Percentiles rank a stretch among this genome's conserved stretches.
Conservation (phyloP, 2,888 invertebrate genomes). For the Eristalinus sepulchralis region DNA sequence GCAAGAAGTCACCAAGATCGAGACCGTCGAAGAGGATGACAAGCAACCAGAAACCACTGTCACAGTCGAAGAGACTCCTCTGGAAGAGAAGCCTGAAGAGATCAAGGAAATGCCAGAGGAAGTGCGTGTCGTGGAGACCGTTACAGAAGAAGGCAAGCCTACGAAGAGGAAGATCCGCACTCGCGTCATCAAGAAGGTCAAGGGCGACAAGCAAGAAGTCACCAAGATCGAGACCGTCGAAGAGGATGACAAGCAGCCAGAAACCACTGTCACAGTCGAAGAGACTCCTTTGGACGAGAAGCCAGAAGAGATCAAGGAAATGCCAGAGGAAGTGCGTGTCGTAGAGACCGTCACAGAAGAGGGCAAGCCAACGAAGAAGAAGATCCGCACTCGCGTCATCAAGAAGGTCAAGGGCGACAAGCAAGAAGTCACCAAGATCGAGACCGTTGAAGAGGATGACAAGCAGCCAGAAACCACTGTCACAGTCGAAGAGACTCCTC, state of each 20-base stretch:
- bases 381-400: constrained; percentile 18
- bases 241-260: constrained; percentile 25
- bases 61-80: constrained; percentile 12
- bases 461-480: constrained; percentile 20
- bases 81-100: constrained; percentile 24
- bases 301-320: constrained; percentile 6
- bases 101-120: constrained; percentile 18
- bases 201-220: constrained; percentile 40
- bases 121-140: constrained; percentile 10
- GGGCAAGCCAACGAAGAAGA: constrained; percentile 20
- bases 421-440: constrained; percentile 35
- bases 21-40: constrained; percentile 76
- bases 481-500: constrained; percentile 18
- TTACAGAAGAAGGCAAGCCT: constrained; percentile 28
- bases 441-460: constrained; percentile 28
- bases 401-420: constrained; percentile 33
- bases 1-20: constrained; percentile 77
- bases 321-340: constrained; percentile 12
- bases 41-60: constrained; percentile 22
- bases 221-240: constrained; percentile 36
- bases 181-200: constrained; percentile 23
- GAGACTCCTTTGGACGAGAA: constrained; percentile 4
- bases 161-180: constrained; percentile 33
- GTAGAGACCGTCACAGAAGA: constrained; percentile 27
- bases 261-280: constrained; percentile 24